Evolutionary conservation across 2,888 invertebrate species (phyloP), one percentile per base, ranked within the genome.

Genomic region (Notodonta dromedarius): DNA sequence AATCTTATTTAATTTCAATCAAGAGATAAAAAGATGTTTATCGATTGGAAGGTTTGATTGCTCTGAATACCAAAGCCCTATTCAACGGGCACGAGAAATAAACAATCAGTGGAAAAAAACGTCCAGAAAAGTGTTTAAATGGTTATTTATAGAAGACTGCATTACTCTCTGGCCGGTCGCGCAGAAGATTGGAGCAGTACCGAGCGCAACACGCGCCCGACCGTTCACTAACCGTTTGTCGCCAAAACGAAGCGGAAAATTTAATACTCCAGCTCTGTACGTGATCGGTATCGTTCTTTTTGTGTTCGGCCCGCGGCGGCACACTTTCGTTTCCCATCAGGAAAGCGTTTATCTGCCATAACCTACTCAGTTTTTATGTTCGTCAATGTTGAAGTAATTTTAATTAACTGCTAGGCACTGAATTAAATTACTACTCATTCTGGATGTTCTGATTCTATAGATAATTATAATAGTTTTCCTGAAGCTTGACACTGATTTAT

Each of bases 211-310:
- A 75, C 74, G 77, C 74, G 76, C 83, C 77, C 77, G 71, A 84
- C 86, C 87, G 84, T 85, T 86, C 87, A 85, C 82, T 77, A 79
- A 82, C 86, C 86, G 86, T 88, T 88, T 88, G 88, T 87, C 87
- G 83, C 86, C 83, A 87, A 90, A 90, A 88, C 87, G 84, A 88
- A 90, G 84, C 87, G 88, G 88, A 89, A 88, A 90, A 91, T 89
- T 88, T 89, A 90, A 91, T 91, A 89, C 86, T 85, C 83, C 78
- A 82, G 75, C 84, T 84, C 76, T 80, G 85, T 88, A 91, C 93
- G 91, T 92, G 91, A 89, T 88, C 88, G 67, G 81, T 87, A 85
- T 88, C 82, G 79, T 86, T 80, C 78, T 87, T 86, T 88, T 89
- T 84, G 85, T 87, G 79, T 78, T 78, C 60, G 53, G 79, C 74